phyloP scores from a whole-genome alignment of 2,113 vertebrate genomes.

The Sander lucioperca region DNA sequence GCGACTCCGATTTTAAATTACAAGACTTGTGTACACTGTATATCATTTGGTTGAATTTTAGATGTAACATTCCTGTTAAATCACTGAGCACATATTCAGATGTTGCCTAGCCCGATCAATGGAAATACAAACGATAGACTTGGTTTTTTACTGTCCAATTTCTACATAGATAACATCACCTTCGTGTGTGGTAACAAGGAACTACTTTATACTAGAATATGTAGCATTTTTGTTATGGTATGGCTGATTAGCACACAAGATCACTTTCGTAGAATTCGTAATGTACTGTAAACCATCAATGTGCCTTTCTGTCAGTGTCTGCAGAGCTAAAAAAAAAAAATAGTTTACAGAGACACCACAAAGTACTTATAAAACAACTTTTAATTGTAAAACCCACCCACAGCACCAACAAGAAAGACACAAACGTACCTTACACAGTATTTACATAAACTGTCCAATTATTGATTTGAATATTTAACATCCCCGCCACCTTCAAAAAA shows the following conservation, averaged over 20 bases:
- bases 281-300: background rate
- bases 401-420: conserved; percentile 38
- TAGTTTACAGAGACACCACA: background rate
- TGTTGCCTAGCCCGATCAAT: background rate
- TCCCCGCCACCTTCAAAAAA: conserved; percentile 2
- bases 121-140: background rate
- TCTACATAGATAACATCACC: background rate
- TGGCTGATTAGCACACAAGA: too few species aligned
- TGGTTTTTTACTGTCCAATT: too few species aligned
- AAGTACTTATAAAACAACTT: conserved; percentile 39
- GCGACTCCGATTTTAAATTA: background rate
- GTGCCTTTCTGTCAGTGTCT: background rate
- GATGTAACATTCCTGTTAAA: background rate
- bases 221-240: background rate
- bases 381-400: conserved; percentile 60
- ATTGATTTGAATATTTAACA: conserved; percentile 29
- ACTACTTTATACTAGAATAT: background rate
- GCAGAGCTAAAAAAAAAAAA: background rate
- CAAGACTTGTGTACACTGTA: background rate
- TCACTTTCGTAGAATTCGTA: background rate
- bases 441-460: conserved; percentile 15
- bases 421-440: conserved; percentile 17
- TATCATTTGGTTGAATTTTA: background rate
- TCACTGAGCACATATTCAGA: background rate
- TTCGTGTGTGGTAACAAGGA: background rate